Conservation (phyloP, 1,140 invertebrate genomes). For the Drosophila sproati region DNA sequence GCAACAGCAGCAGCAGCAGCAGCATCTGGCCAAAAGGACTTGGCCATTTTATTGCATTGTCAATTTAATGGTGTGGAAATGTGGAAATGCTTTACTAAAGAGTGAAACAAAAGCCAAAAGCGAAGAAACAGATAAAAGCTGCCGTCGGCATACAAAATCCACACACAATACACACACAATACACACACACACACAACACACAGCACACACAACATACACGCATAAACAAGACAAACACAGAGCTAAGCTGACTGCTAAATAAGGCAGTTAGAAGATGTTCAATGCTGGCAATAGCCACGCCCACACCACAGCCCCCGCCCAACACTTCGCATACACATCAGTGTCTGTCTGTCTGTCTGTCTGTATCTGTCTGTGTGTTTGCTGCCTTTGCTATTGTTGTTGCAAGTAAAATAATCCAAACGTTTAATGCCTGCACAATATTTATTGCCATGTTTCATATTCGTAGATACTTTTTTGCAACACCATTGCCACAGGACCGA, state of each 20-base stretch:
- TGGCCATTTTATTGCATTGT: constrained; percentile 80
- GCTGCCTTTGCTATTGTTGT: constrained; percentile 30
- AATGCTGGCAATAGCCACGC: constrained; percentile 49
- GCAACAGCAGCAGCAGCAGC: constrained; percentile 29
- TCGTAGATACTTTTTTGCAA: constrained; percentile 56
- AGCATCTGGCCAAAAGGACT: constrained; percentile 55
- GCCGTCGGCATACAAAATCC: constrained; percentile 20
- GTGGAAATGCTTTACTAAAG: constrained; percentile 74
- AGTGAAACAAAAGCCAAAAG: constrained; percentile 16
- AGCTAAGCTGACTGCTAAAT: constrained; percentile 63
- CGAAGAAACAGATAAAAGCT: constrained; percentile 44
- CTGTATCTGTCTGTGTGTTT: constrained; percentile 4
- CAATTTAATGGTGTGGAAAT: constrained; percentile 83
- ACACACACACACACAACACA: not conserved
- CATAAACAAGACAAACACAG: constrained; percentile 53
- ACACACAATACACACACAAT: constrained; percentile 15
- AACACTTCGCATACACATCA: constrained; percentile 18
- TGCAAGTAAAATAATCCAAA: constrained; percentile 73
- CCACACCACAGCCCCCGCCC: not conserved
- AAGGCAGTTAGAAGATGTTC: constrained; percentile 66
- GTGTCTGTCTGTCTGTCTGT: constrained; percentile 11
- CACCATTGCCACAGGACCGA: constrained; percentile 35
- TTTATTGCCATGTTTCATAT: constrained; percentile 83
- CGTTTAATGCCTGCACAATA: constrained; percentile 83
- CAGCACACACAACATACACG: not conserved